Conservation (phyloP, 2,797 vertebrate genomes). For the Champsocephalus gunnari region DNA sequence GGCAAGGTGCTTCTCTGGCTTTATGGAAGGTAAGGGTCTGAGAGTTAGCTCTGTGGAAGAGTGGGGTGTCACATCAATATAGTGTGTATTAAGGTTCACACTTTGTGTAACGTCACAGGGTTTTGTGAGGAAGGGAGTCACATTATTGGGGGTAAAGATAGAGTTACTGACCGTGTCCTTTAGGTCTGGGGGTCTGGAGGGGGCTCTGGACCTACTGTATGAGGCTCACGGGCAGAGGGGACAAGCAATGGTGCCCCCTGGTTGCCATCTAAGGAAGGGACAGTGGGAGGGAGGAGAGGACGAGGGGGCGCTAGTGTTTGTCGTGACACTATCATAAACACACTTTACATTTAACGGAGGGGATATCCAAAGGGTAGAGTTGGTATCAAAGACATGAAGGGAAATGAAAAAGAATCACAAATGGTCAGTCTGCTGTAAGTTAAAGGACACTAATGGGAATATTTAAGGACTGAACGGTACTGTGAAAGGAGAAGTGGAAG, state of each 20-base stretch:
- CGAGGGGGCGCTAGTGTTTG: constrained; percentile 54
- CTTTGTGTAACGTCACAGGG: constrained; percentile 29
- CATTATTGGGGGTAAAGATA: constrained; percentile 40
- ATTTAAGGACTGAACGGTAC: constrained; percentile 21
- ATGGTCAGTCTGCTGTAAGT: constrained; percentile 54
- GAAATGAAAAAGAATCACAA: constrained; percentile 66
- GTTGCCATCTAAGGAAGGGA: constrained; percentile 72
- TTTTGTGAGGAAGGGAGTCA: constrained; percentile 51
- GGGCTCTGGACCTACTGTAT: constrained; percentile 69
- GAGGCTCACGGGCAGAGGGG: constrained; percentile 60
- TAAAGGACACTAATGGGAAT: constrained; percentile 34
- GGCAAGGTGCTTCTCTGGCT: constrained; percentile 43
- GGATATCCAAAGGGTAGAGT: constrained; percentile 25
- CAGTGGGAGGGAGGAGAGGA: constrained; percentile 55
- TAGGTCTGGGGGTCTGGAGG: constrained; percentile 61
- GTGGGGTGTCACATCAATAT: constrained; percentile 13
- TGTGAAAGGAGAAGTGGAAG: constrained; percentile 24
- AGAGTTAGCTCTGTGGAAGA: constrained; percentile 6
- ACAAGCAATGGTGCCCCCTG: constrained; percentile 52
- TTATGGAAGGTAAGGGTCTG: constrained; percentile 18
- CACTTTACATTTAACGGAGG: constrained; percentile 45
- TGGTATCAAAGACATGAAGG: constrained; percentile 46
- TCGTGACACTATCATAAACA: constrained; percentile 60
- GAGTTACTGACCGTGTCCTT: constrained; percentile 79
- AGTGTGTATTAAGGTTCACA: constrained; percentile 25